phyloP scores from a whole-genome alignment of 2,113 vertebrate species.

The Thryonomys swinderianus region DNA sequence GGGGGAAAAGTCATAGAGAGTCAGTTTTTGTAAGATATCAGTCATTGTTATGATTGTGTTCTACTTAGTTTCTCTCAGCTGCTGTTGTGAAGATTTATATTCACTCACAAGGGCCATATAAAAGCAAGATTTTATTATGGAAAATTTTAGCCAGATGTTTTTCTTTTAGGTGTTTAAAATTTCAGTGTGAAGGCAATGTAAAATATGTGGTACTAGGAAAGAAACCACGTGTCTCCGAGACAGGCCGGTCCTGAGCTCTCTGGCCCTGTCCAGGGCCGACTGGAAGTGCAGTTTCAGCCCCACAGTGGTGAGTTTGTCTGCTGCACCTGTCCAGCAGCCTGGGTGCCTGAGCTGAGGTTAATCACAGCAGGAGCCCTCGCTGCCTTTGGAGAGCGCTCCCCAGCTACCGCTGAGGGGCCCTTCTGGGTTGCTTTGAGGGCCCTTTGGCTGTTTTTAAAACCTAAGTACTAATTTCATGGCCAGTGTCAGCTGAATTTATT shows the following conservation, averaged over 20 bases:
- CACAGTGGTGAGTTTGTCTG: too few relatives aligned
- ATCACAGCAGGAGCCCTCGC: slow-evolving; percentile 47
- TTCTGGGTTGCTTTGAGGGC: slow-evolving; percentile 76
- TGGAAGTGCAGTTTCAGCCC: too few relatives aligned
- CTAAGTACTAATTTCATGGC: slow-evolving; percentile 79
- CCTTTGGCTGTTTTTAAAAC: slow-evolving; percentile 79
- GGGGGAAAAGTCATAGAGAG: background rate
- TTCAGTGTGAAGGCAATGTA: slow-evolving; percentile 10
- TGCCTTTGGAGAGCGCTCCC: slow-evolving; percentile 58
- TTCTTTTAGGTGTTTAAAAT: background rate
- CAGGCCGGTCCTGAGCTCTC: too few relatives aligned
- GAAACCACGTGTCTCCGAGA: background rate
- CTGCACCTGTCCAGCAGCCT: too few relatives aligned
- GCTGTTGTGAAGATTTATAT: background rate
- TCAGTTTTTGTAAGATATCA: background rate
- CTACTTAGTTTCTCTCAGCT: background rate
- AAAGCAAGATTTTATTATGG: slow-evolving; percentile 21
- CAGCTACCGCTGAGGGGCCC: slow-evolving; percentile 53
- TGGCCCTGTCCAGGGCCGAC: too few relatives aligned
- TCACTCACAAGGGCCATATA: background rate
- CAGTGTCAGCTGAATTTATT: slow-evolving; percentile 79
- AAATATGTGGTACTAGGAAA: slow-evolving; percentile 6
- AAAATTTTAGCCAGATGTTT: slow-evolving; percentile 41
- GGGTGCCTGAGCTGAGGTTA: background rate
- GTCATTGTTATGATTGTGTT: background rate